These are phyloP conservation scores for Rhorus exstirpatorius DNA, from an alignment of 2,888 invertebrate genomes.

Conservation along the genomic window DNA sequence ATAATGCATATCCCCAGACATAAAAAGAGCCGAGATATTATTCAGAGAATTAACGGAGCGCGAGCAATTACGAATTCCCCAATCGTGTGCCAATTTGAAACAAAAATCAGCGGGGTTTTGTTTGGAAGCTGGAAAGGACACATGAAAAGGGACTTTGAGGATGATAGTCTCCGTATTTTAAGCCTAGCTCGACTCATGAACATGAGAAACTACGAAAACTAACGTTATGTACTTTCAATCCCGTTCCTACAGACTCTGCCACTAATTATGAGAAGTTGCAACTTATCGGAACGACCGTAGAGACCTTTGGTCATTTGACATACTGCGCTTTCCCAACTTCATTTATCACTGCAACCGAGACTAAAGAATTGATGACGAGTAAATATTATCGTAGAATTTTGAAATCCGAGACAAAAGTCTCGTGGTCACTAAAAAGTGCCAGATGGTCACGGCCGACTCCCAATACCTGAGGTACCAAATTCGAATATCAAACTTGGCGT, in stretches of 20 bases:
- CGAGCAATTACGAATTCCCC: not conserved
- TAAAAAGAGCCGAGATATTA: not conserved
- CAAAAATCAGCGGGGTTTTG: not conserved
- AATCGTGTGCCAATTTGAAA: constrained; percentile 7
- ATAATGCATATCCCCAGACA: not conserved
- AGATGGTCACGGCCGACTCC: too few relatives aligned
- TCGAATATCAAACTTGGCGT: too few relatives aligned
- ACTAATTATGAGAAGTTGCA: not conserved
- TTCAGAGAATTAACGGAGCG: not conserved
- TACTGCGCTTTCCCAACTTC: not conserved
- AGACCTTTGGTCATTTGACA: not conserved
- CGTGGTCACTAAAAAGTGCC: too few relatives aligned
- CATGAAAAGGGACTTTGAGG: not conserved
- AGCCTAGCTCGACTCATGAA: too few relatives aligned
- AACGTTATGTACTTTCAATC: not conserved
- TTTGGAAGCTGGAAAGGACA: not conserved
- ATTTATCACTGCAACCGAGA: not conserved
- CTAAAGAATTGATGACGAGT: too few relatives aligned
- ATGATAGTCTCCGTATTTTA: constrained; percentile 2
- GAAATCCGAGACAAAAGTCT: too few relatives aligned
- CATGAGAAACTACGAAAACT: not conserved
- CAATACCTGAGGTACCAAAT: too few relatives aligned
- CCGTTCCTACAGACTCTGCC: not conserved
- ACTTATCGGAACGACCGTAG: not conserved
- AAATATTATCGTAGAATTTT: not conserved